Evolutionary conservation across 2,888 invertebrate species (phyloP).

Genomic region (Leptarthrus brevirostris): DNA sequence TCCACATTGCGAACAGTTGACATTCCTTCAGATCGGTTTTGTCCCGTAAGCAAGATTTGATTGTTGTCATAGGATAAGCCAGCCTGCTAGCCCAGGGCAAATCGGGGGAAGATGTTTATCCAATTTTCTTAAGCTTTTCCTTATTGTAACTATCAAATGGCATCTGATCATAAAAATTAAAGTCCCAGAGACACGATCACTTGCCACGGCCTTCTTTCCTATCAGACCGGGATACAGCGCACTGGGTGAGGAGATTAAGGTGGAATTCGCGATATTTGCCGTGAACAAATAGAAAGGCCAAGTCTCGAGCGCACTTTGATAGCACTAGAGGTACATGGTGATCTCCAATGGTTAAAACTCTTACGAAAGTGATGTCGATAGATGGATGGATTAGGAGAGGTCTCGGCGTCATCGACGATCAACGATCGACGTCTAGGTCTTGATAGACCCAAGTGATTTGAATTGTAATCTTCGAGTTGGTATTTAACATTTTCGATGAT

Average conservation of each 20-base stretch:
- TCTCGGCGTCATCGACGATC: conserved; percentile 26
- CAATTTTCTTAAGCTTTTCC: conserved; percentile 40
- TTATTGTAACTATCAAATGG: conserved; percentile 48
- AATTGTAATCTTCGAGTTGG: conserved; percentile 42
- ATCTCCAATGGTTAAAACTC: conserved; percentile 47
- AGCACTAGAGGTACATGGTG: conserved; percentile 6
- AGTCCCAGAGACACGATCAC: conserved; percentile 52
- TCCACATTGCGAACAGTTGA: conserved; percentile 12
- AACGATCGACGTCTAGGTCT: background rate
- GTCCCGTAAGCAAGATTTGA: background rate
- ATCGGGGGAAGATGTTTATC: conserved; percentile 51
- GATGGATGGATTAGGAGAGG: conserved; percentile 46
- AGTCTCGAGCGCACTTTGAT: conserved; percentile 38
- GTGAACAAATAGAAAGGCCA: conserved; percentile 54
- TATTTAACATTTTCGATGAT: conserved; percentile 44
- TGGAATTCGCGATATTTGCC: conserved; percentile 53
- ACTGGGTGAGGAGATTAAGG: conserved; percentile 52
- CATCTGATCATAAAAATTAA: conserved; percentile 48
- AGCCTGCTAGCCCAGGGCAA: conserved; percentile 2
- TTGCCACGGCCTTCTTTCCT: conserved; percentile 31
- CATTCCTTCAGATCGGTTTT: conserved; percentile 22
- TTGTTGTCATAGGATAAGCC: conserved; percentile 18
- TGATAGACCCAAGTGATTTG: conserved; percentile 30
- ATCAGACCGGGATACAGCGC: conserved; percentile 24
- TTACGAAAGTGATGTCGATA: conserved; percentile 42